phyloP scores from a whole-genome alignment of 2,888 invertebrate genomes.

The Pristionchus fissidentatus region DNA sequence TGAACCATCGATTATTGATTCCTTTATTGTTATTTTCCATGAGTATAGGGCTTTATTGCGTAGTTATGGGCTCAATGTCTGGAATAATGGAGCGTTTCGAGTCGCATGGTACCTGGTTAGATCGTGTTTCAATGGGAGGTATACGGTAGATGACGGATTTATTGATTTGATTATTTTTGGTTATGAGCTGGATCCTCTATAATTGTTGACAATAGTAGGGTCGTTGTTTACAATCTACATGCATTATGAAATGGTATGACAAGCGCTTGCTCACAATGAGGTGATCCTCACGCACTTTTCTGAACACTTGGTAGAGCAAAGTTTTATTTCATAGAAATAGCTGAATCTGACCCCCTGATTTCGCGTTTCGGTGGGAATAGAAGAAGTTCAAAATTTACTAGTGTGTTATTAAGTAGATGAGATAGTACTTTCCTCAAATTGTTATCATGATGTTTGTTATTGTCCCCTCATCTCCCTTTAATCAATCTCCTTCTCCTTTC shows the following conservation, averaged over 20 bases:
- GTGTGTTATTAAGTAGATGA: neutral
- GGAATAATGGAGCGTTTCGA: neutral
- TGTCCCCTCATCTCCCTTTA: neutral
- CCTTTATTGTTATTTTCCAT: neutral
- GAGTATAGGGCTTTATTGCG: neutral
- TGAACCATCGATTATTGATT: neutral
- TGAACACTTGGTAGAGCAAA: too few relatives aligned
- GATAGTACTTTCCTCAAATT: neutral
- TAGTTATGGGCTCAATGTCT: neutral
- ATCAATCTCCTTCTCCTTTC: constrained; percentile 9
- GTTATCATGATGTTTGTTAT: too few relatives aligned
- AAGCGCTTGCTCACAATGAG: too few relatives aligned
- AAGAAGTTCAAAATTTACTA: neutral
- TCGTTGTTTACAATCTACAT: too few relatives aligned
- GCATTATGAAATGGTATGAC: too few relatives aligned
- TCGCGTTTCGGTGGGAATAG: neutral
- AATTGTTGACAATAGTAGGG: too few relatives aligned
- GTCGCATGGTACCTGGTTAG: neutral
- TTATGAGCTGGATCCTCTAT: too few relatives aligned
- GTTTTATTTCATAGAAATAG: too few relatives aligned
- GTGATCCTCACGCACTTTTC: too few relatives aligned
- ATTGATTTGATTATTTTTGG: neutral
- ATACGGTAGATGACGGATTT: neutral
- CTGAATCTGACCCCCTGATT: too few relatives aligned
- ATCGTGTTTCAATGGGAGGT: neutral